Percentiles rank a stretch among this genome's conserved stretches.
These are phyloP conservation scores for Polyommatus icarus DNA, from an alignment of 2,888 invertebrate species.

Conservation along the genomic window DNA sequence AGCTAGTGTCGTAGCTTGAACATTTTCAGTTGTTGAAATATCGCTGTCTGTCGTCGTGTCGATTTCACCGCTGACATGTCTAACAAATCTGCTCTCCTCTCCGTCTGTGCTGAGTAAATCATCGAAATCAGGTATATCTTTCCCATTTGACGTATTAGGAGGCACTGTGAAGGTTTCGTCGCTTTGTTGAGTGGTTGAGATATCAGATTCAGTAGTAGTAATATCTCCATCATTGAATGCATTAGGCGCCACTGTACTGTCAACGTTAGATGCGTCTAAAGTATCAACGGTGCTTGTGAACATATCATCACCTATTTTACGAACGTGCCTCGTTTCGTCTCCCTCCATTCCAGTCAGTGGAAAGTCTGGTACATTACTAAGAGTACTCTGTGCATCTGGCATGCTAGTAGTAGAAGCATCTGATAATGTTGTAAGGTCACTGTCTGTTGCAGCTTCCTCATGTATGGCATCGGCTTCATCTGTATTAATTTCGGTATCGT, in stretches of 20 bases:
- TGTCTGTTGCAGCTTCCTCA: not conserved
- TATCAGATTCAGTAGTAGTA: conserved; percentile 10
- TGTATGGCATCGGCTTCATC: not conserved
- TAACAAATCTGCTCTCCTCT: conserved; percentile 19
- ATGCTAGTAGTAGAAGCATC: conserved; percentile 1
- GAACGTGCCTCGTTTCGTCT: conserved; percentile 29
- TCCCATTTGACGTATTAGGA: conserved; percentile 27
- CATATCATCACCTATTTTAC: conserved; percentile 24
- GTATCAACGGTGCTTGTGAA: not conserved
- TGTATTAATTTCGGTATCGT: not conserved
- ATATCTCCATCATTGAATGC: not conserved
- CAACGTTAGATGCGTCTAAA: not conserved
- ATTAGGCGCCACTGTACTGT: not conserved
- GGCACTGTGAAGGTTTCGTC: conserved; percentile 1
- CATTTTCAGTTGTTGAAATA: conserved; percentile 10
- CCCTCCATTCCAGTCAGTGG: conserved; percentile 22
- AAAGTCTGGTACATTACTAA: conserved; percentile 18
- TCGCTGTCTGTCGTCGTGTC: not conserved
- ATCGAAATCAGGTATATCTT: conserved; percentile 29
- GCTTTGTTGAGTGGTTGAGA: conserved; percentile 3
- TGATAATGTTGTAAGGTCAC: not conserved
- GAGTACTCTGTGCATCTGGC: conserved; percentile 3
- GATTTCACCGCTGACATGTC: conserved; percentile 5
- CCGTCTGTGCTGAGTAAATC: conserved; percentile 32
- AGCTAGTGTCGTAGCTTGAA: conserved; percentile 28